A percentile compares a stretch with the other conserved stretches of the same genome.
Conservation (phyloP, 2,888 invertebrate genomes). For the Craniophora ligustri region DNA sequence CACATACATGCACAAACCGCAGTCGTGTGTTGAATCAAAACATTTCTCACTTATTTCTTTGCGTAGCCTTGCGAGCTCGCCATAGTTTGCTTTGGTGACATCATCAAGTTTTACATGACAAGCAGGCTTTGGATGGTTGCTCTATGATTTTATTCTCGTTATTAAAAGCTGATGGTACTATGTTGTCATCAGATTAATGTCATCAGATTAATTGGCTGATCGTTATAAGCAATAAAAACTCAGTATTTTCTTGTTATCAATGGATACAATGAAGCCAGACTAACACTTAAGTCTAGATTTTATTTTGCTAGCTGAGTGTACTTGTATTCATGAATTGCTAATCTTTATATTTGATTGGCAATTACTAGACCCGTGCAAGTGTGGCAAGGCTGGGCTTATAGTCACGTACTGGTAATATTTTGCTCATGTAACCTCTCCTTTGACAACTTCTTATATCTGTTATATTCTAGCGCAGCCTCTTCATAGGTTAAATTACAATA, state of each 20-base stretch:
- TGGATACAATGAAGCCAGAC: background rate
- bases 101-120: conserved; percentile 64
- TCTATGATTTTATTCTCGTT: conserved; percentile 48
- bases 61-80: conserved; percentile 66
- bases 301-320: background rate
- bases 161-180: conserved; percentile 43
- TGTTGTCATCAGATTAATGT: conserved; percentile 53
- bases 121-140: conserved; percentile 53
- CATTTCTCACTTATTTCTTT: conserved; percentile 60
- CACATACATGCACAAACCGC: conserved; percentile 67
- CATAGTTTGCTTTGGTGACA: conserved; percentile 69
- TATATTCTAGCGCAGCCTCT: background rate
- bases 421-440: conserved; percentile 2
- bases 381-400: background rate
- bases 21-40: conserved; percentile 49
- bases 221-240: conserved; percentile 27
- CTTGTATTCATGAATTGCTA: background rate
- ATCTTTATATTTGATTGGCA: background rate
- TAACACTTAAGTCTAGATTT: background rate
- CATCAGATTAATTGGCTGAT: conserved; percentile 30
- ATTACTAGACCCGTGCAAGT: background rate
- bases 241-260: background rate
- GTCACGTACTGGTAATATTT: conserved; percentile 3
- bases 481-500: conserved; percentile 1
- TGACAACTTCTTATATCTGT: background rate